Conservation (phyloP, 2,888 invertebrate genomes). For the Euphydryas editha region DNA sequence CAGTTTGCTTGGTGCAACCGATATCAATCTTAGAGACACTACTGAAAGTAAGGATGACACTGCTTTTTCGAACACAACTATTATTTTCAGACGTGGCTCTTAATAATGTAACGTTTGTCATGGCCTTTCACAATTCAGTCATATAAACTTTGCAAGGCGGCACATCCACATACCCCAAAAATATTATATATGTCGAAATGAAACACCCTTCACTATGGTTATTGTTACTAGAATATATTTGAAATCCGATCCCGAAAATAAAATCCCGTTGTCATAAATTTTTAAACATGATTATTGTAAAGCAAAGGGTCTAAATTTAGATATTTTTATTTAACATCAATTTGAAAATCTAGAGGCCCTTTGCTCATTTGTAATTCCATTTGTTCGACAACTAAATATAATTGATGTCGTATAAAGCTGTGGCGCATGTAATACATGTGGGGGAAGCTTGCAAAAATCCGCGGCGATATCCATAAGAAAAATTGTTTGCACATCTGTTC, state of each 20-base stretch:
- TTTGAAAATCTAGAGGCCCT: slow-evolving; percentile 56
- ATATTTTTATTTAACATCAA: slow-evolving; percentile 27
- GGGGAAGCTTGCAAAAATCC: slow-evolving; percentile 57
- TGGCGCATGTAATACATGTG: slow-evolving; percentile 57
- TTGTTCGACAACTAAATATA: slow-evolving; percentile 53
- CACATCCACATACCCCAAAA: slow-evolving; percentile 35
- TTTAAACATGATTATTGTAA: slow-evolving; percentile 58
- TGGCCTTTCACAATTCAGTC: slow-evolving; percentile 39
- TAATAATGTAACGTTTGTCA: slow-evolving; percentile 31
- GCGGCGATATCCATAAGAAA: slow-evolving; percentile 66
- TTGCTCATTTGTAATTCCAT: slow-evolving; percentile 58
- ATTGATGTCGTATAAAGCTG: slow-evolving; percentile 58
- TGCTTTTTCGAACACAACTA: slow-evolving; percentile 15
- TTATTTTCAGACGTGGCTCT: slow-evolving; percentile 44
- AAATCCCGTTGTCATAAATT: slow-evolving; percentile 24
- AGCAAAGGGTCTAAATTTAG: slow-evolving; percentile 72
- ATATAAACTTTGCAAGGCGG: slow-evolving; percentile 42
- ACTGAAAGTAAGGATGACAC: slow-evolving; percentile 32
- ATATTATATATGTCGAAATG: slow-evolving; percentile 16
- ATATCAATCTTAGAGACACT: slow-evolving; percentile 29
- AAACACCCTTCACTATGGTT: slow-evolving; percentile 19
- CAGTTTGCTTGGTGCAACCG: slow-evolving; percentile 39
- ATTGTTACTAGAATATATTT: slow-evolving; percentile 21
- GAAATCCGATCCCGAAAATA: slow-evolving; percentile 26
- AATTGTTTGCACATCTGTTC: slow-evolving; percentile 84